These are phyloP conservation scores for Agrotis puta DNA, from an alignment of 2,888 invertebrate genomes.

Conservation along the genomic window DNA sequence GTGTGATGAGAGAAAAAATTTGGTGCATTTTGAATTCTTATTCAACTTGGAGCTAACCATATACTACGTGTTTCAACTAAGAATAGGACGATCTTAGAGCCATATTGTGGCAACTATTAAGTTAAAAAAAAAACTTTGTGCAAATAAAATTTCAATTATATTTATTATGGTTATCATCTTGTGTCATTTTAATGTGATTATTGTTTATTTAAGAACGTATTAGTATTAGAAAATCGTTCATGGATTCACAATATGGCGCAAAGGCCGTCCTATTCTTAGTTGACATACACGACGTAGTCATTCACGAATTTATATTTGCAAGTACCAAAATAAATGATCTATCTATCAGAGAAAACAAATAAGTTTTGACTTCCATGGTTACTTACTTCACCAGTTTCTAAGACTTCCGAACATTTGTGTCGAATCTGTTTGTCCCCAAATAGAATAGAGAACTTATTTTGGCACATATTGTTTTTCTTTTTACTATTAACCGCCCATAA, in stretches of 20 bases:
- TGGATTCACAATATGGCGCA: no score
- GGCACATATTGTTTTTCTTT: slow-evolving; percentile 4
- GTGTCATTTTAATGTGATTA: no score
- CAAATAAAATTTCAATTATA: no score
- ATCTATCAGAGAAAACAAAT: slow-evolving; percentile 12
- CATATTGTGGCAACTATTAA: no score
- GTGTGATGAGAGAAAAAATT: not conserved
- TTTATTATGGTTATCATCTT: no score
- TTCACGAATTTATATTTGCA: not conserved
- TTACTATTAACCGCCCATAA: not conserved
- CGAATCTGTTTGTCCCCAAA: slow-evolving; percentile 3
- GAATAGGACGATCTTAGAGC: no score
- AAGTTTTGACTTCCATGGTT: not conserved
- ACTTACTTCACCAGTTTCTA: not conserved
- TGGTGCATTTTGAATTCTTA: not conserved
- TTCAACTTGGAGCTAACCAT: not conserved
- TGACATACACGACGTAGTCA: no score
- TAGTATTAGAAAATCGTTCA: no score
- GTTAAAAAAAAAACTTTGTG: no score
- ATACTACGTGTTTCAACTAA: not conserved
- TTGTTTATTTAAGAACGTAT: no score
- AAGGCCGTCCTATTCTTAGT: no score
- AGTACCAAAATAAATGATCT: slow-evolving; percentile 32
- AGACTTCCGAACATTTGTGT: not conserved
- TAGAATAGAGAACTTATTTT: slow-evolving; percentile 44